phyloP scores from a whole-genome alignment of 53 echinoderm and acorn worm genomes.

The Echinarachnius parma region DNA sequence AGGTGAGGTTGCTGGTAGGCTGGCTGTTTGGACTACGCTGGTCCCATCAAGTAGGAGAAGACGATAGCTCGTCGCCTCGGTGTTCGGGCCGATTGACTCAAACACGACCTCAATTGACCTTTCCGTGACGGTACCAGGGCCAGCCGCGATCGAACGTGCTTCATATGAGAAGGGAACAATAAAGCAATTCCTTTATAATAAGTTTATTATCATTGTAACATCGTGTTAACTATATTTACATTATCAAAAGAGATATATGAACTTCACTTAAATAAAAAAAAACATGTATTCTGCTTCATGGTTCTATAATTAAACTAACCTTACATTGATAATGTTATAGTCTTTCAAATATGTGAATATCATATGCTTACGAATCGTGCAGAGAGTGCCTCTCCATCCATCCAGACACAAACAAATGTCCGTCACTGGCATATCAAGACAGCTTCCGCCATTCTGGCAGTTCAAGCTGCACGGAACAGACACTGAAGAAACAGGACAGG shows the following conservation, averaged over 20 bases:
- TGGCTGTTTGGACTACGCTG: conserved; percentile 20
- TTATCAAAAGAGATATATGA: too few species aligned
- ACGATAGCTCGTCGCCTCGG: conserved; percentile 31
- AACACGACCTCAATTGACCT: conserved; percentile 29
- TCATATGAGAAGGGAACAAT: not conserved
- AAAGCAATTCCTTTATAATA: not conserved
- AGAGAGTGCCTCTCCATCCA: conserved; percentile 50
- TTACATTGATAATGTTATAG: too few species aligned
- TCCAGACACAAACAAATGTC: conserved; percentile 40
- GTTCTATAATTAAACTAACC: too few species aligned
- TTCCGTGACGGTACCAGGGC: conserved; percentile 32
- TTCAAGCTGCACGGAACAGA: conserved; percentile 1
- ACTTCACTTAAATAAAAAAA: too few species aligned
- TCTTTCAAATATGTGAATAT: not conserved
- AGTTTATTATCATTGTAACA: too few species aligned
- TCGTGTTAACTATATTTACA: too few species aligned
- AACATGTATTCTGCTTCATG: too few species aligned
- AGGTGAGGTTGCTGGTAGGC: conserved; percentile 8
- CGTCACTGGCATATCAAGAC: conserved; percentile 10
- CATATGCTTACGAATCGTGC: conserved; percentile 48
- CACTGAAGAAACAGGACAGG: too few species aligned
- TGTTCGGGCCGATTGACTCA: conserved; percentile 13
- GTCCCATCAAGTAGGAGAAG: conserved; percentile 39
- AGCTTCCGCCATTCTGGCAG: conserved; percentile 53
- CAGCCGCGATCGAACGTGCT: conserved; percentile 30